These are phyloP conservation scores for Athene noctua DNA, from an alignment of 2,113 vertebrate species.

Conservation along the genomic window DNA sequence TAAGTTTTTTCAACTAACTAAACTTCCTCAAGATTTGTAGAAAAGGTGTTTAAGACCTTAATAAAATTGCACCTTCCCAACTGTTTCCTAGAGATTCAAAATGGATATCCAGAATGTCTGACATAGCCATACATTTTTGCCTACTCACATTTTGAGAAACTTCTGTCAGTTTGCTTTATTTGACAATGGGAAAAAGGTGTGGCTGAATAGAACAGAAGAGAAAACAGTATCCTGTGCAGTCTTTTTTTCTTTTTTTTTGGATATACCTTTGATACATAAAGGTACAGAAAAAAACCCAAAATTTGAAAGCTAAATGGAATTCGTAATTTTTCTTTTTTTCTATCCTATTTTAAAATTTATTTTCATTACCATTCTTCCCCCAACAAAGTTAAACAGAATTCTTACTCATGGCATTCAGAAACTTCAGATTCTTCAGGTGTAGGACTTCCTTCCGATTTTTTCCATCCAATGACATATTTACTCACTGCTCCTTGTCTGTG, in stretches of 20 bases:
- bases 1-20: not conserved
- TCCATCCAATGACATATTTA: conserved; percentile 83
- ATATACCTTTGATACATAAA: not conserved
- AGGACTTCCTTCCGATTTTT: conserved; percentile 81
- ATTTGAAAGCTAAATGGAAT: not conserved
- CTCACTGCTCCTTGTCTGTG: conserved; percentile 76
- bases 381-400: not conserved
- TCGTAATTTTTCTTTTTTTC: not conserved
- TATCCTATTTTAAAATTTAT: not conserved
- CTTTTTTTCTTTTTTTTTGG: not conserved
- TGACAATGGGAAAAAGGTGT: not conserved
- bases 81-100: not conserved
- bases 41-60: not conserved
- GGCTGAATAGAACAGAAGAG: not conserved
- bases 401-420: conserved; percentile 86
- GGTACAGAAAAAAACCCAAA: not conserved
- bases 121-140: not conserved
- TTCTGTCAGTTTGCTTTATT: not conserved
- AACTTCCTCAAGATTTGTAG: not conserved
- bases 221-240: not conserved
- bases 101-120: not conserved
- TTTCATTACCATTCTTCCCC: not conserved
- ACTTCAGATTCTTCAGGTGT: conserved; percentile 85
- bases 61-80: not conserved
- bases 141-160: not conserved